phyloP scores from a whole-genome alignment of 2,888 invertebrate species.

The Torymus texanus region DNA sequence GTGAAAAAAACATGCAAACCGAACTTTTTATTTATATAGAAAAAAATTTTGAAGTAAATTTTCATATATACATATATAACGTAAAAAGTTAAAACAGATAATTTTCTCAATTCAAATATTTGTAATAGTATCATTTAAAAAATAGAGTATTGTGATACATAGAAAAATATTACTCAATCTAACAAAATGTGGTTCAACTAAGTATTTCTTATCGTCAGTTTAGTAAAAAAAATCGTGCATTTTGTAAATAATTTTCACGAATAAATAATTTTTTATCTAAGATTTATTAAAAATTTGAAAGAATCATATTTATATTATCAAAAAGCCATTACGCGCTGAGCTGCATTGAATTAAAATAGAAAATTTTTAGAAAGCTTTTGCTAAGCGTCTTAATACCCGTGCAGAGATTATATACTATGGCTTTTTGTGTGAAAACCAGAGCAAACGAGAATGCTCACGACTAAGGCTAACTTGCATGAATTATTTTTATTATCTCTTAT shows the following conservation, averaged over 20 bases:
- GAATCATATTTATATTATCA: not conserved
- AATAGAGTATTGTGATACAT: too few species aligned
- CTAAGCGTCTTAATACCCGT: slow-evolving; percentile 26
- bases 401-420: slow-evolving; percentile 37
- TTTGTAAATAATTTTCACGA: slow-evolving; percentile 29
- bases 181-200: too few species aligned
- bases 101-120: too few species aligned
- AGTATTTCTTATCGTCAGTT: slow-evolving; percentile 4
- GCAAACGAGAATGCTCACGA: slow-evolving; percentile 24
- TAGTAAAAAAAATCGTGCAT: not conserved
- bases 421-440: slow-evolving; percentile 30
- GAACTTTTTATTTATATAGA: too few species aligned
- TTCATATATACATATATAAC: too few species aligned
- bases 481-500: slow-evolving; percentile 32
- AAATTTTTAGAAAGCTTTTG: slow-evolving; percentile 11
- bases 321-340: too few species aligned
- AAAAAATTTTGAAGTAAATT: too few species aligned
- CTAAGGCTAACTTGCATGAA: slow-evolving; percentile 35
- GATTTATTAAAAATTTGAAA: not conserved
- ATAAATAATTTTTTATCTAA: slow-evolving; percentile 1
- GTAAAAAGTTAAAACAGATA: too few species aligned
- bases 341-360: not conserved
- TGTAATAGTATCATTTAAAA: too few species aligned
- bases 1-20: too few species aligned
- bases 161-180: too few species aligned